Conservation (phyloP, 35 echinoderm and acorn worm genomes). For the Eucidaris tribuloides region DNA sequence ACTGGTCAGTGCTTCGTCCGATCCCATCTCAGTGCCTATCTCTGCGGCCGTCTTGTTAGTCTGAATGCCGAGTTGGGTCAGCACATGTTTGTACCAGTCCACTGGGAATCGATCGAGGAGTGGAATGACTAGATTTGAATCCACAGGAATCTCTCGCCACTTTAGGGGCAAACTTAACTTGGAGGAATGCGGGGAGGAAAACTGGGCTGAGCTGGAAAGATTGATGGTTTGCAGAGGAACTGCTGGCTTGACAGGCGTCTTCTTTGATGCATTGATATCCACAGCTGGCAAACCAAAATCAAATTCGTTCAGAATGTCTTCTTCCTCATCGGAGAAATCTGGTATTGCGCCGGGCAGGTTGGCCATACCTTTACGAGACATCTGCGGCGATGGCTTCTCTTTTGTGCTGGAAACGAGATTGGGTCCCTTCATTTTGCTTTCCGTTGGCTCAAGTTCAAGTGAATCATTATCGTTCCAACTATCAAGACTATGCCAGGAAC, state of each 20-base stretch:
- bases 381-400: neutral
- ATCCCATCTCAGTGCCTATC: constrained; percentile 50
- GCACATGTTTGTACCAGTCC: constrained; percentile 88
- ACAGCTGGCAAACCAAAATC: constrained; percentile 76
- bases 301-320: constrained; percentile 81
- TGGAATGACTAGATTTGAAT: constrained; percentile 41
- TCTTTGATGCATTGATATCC: constrained; percentile 41
- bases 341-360: constrained; percentile 31
- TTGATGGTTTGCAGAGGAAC: constrained; percentile 37
- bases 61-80: constrained; percentile 53
- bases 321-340: constrained; percentile 48
- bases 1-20: constrained; percentile 69
- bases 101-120: constrained; percentile 65
- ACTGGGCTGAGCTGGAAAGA: constrained; percentile 77
- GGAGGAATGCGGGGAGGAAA: constrained; percentile 84
- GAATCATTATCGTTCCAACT: constrained; percentile 86
- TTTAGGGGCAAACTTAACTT: constrained; percentile 95
- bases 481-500: constrained; percentile 72
- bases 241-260: neutral
- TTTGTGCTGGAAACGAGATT: constrained; percentile 24
- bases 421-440: constrained; percentile 31
- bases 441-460: constrained; percentile 49
- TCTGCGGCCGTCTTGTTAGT: constrained; percentile 39
- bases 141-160: constrained; percentile 94
- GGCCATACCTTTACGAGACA: neutral